Evolutionary conservation across 2,113 vertebrate genomes (phyloP), one percentile per base, ranked within the genome.

Genomic region (Bos javanicus): DNA sequence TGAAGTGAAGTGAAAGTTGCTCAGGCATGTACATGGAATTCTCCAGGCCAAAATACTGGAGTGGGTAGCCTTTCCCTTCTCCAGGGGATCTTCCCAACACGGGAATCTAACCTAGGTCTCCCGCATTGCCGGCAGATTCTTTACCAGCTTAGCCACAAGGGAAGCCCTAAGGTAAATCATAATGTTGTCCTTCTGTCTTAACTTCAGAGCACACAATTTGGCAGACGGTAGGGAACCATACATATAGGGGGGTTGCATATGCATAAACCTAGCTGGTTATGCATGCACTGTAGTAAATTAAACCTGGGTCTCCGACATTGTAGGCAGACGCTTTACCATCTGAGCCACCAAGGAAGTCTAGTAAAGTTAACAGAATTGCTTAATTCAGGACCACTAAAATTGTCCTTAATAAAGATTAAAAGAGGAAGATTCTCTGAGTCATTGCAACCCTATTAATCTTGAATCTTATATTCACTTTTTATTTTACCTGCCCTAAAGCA

Each of bases 391-490:
- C 95, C 80, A 57, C 15, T 76, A 21, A 56, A 43, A 30, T 36
- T 84, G 16, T 52, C 23, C 33, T 91, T 89, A 74, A 74, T 67
- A 19, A 17, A 52, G 60, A 64, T 52, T 52, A 50, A 50, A 67
- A 56, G 30, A 16, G 17, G 9, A 88, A 52, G 50, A 33, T 84
- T 67, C 13, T 93, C 15, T 36, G 5, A 81, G 60, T 85, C 2
- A 62, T 23, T 57, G 2, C 2, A 87, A 30, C 26, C 1, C n/a
- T 64, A 80, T 92, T 83, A 60, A 71, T 90, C 85, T 76, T 46
- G 87, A 94, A 88, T 87, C 26, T 17, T 91, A 50, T 46, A 80
- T 84, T 94, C 14, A 52, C 16, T 33, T 96, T 50, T 90, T 87
- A 43, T 16, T 96, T 82, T 88, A 56, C 26, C 81, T 94, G 16